Conservation (phyloP, 2,113 vertebrate species). For the Paraplagusia blochii region DNA sequence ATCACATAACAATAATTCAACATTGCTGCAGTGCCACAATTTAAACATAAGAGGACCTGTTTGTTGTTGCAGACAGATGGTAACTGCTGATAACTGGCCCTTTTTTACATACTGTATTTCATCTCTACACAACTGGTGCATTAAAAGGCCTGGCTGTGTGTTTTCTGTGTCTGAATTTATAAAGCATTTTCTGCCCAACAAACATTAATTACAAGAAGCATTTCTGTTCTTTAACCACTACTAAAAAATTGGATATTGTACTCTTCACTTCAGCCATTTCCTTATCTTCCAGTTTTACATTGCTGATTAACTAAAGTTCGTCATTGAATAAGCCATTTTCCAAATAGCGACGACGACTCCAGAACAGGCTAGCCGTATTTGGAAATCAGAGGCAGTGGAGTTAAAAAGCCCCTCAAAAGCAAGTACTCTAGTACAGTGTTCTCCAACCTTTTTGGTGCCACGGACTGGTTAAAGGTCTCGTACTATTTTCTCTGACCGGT, state of each 20-base stretch:
- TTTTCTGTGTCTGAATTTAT: no score
- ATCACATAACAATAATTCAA: conserved; percentile 40
- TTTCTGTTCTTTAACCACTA: no score
- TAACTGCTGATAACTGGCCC: background rate
- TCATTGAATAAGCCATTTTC: conserved; percentile 1
- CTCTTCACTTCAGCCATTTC: background rate
- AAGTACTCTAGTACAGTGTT: no score
- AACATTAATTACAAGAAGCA: no score
- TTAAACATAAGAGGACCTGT: conserved; percentile 8
- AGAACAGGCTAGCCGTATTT: conserved; percentile 58
- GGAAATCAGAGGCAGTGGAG: conserved; percentile 56
- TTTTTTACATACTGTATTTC: no score
- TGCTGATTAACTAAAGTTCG: conserved; percentile 16
- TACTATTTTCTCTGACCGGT: no score
- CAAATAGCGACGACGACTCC: conserved; percentile 20
- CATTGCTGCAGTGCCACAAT: conserved; percentile 16
- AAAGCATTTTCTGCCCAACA: no score
- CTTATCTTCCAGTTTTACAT: background rate
- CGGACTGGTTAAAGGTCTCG: no score
- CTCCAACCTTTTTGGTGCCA: no score
- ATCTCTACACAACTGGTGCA: no score
- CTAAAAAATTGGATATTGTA: no score
- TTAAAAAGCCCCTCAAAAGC: conserved; percentile 50
- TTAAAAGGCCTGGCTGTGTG: no score
- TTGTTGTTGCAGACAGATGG: conserved; percentile 1